Conservation (phyloP, 2,797 vertebrate species). For the Tenualosa thibaudeaui region DNA sequence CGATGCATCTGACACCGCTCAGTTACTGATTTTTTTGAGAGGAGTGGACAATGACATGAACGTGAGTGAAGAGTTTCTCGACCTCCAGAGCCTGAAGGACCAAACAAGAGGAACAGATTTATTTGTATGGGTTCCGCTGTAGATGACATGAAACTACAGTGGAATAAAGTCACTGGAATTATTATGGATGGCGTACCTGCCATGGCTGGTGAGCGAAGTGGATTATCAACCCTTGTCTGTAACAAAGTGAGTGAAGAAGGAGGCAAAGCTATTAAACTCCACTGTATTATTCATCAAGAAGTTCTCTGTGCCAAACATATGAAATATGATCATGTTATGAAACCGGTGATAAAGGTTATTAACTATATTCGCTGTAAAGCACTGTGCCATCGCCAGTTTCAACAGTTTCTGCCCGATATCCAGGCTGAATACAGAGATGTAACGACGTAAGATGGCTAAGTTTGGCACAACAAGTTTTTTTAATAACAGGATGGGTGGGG, state of each 20-base stretch:
- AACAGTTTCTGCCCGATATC: conserved; percentile 44
- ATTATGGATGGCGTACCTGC: too few relatives aligned
- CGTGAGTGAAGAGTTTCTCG: conserved; percentile 37
- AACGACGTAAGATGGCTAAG: conserved; percentile 16
- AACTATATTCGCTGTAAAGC: conserved; percentile 41
- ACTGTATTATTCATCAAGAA: conserved; percentile 50
- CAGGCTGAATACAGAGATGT: conserved; percentile 39
- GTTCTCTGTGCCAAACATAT: conserved; percentile 45
- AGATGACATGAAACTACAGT: too few relatives aligned
- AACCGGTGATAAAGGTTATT: conserved; percentile 37
- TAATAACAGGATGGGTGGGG: too few relatives aligned
- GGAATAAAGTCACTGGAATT: too few relatives aligned
- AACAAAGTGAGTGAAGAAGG: too few relatives aligned
- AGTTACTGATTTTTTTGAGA: conserved; percentile 39
- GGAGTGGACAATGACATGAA: conserved; percentile 39
- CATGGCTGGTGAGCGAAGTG: not conserved
- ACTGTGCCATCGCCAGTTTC: conserved; percentile 50
- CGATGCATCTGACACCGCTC: conserved; percentile 28
- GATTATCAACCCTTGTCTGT: conserved; percentile 18
- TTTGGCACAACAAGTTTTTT: too few relatives aligned
- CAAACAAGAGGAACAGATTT: conserved; percentile 42
- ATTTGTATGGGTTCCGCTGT: conserved; percentile 22
- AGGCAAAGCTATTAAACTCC: too few relatives aligned
- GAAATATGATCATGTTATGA: conserved; percentile 42
- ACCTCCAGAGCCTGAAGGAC: conserved; percentile 38